Evolutionary conservation across 2,113 vertebrate species (phyloP), one percentile per base, ranked within the genome.

Genomic region (Dipodomys ordii): DNA sequence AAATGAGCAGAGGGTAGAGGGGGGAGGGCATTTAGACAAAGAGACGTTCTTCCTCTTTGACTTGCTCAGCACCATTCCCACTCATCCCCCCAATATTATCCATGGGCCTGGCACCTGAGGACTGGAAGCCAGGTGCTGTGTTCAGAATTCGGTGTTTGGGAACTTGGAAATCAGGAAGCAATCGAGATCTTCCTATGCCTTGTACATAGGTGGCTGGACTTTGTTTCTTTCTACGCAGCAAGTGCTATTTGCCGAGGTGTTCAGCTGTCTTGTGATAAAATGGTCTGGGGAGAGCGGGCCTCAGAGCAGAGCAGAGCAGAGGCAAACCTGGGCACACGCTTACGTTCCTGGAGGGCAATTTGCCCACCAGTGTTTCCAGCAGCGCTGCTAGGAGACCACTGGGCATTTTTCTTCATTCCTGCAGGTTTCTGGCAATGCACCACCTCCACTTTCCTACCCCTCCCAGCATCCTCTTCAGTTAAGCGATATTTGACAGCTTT

Each of bases 401-500:
- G 80, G n/a, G 44, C 4, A 20, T 30, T 69, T 79, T 20, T 44
- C 83, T 62, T 72, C 8, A 53, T 28, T 35, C 1, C 0, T 64
- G 23, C 18, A 2, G 27, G 28, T 79, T 78, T 78, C 73, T 71
- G 72, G n/a, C 22, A 1, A 0, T 23, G 20, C 4, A 30, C 23
- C 49, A 25, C 20, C 62, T 84, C 64, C 44, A 49, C 68, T 28
- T 22, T 22, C 22, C 64, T 65, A 27, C 35, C 49, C 19, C 68
- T 90, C 69, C 60, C 2, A 74, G 46, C 46, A 77, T 69, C 32
- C 80, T 87, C 92, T 81, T 39, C 92, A 83, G 35, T 35, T n/a
- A 73, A 93, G 46, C 64, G 84, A 10, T 88, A 39, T 32, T n/a
- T 82, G 85, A 74, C 60, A 74, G 69, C 92, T 92, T 95, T 44